Evolutionary conservation across 1,140 invertebrate genomes (phyloP).

Genomic region (Drosophila sp.): DNA sequence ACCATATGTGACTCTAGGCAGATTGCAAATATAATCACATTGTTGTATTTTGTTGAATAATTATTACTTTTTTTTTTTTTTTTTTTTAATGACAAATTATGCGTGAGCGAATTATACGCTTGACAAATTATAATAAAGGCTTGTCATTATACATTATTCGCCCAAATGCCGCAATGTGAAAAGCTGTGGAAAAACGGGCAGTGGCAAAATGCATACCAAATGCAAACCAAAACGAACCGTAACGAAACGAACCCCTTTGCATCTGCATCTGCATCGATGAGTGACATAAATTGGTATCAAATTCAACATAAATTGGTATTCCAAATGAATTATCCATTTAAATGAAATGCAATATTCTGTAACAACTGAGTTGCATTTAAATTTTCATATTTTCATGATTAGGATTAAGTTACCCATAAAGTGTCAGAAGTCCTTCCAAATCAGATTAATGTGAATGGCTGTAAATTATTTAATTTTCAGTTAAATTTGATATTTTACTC

Average conservation of each 20-base stretch:
- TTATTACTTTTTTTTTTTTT: too few species aligned
- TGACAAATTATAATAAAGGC: slow-evolving; percentile 51
- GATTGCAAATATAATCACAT: slow-evolving; percentile 52
- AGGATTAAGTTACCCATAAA: not conserved
- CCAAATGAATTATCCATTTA: slow-evolving; percentile 3
- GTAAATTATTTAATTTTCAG: too few species aligned
- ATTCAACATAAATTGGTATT: slow-evolving; percentile 17
- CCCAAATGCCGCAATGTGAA: slow-evolving; percentile 18
- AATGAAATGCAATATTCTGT: not conserved
- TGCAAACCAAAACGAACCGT: too few species aligned
- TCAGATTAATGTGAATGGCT: too few species aligned
- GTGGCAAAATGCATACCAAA: too few species aligned
- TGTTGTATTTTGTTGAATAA: slow-evolving; percentile 40
- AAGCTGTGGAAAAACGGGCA: not conserved
- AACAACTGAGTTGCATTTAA: not conserved
- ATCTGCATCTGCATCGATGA: slow-evolving; percentile 3
- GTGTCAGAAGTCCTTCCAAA: not conserved
- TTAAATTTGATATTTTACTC: too few species aligned
- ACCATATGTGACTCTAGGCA: slow-evolving; percentile 1
- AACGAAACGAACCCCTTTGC: too few species aligned
- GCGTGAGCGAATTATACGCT: slow-evolving; percentile 45
- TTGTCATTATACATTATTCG: slow-evolving; percentile 17
- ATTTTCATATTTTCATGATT: slow-evolving; percentile 1
- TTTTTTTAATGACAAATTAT: slow-evolving; percentile 62
- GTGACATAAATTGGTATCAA: slow-evolving; percentile 10